phyloP scores from a whole-genome alignment of 2,113 vertebrate species.

The Istiophorus platypterus region DNA sequence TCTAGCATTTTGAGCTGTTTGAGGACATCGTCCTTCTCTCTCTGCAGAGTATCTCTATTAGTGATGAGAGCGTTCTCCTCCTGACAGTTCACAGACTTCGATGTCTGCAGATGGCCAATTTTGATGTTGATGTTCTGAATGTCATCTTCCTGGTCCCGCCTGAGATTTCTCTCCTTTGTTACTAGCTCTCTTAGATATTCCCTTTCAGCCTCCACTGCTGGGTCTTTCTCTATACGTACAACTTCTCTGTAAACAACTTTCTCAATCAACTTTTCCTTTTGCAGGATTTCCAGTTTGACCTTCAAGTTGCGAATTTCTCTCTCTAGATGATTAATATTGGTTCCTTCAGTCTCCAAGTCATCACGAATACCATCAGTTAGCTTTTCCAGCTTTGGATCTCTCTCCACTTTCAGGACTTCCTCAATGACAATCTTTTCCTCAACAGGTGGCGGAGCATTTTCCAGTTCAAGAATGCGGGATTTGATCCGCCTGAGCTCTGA shows the following conservation, averaged over 20 bases:
- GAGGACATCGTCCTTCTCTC: slow-evolving; percentile 86
- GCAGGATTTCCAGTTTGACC: slow-evolving; percentile 88
- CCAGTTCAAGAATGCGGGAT: slow-evolving; percentile 89
- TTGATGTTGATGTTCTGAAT: slow-evolving; percentile 82
- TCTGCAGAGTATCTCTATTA: slow-evolving; percentile 80
- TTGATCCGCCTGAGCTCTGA: slow-evolving; percentile 91
- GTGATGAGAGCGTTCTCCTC: slow-evolving; percentile 86
- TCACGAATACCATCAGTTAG: slow-evolving; percentile 82
- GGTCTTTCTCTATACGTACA: slow-evolving; percentile 95
- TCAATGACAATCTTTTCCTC: slow-evolving; percentile 95
- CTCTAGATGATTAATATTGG: slow-evolving; percentile 83
- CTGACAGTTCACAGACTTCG: slow-evolving; percentile 81
- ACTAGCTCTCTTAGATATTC: slow-evolving; percentile 87
- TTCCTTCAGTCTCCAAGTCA: slow-evolving; percentile 86
- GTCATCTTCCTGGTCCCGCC: slow-evolving; percentile 86
- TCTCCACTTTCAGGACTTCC: slow-evolving; percentile 95
- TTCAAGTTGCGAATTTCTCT: slow-evolving; percentile 89
- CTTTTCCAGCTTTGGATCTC: slow-evolving; percentile 90
- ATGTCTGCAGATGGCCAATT: slow-evolving; percentile 83
- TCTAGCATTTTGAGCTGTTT: slow-evolving; percentile 86
- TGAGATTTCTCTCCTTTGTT: slow-evolving; percentile 84
- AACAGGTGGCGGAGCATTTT: slow-evolving; percentile 83
- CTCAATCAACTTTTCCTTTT: slow-evolving; percentile 91
- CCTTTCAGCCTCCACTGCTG: slow-evolving; percentile 87
- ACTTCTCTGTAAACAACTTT: slow-evolving; percentile 96